Conservation (phyloP, 2,888 invertebrate genomes). For the Hedya salicella region DNA sequence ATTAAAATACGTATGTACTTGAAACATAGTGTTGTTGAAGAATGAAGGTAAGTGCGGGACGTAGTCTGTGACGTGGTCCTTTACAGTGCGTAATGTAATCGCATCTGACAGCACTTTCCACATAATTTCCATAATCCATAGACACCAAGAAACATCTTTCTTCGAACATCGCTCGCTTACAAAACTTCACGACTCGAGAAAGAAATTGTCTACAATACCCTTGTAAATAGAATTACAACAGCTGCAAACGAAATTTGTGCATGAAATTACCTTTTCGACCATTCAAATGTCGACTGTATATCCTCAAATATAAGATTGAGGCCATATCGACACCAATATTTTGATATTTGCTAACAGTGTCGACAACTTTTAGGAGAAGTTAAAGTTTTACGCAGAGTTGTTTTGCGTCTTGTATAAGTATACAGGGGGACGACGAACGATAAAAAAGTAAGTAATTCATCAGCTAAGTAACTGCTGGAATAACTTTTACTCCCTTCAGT, state of each 20-base stretch:
- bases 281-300: constrained; percentile 48
- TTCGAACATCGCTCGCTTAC: constrained; percentile 38
- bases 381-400: constrained; percentile 70
- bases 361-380: constrained; percentile 50
- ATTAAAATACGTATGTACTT: too few relatives aligned
- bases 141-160: constrained; percentile 29
- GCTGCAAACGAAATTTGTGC: constrained; percentile 43
- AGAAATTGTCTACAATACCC: constrained; percentile 45
- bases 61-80: neutral
- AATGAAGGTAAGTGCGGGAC: neutral
- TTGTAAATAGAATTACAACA: constrained; percentile 45
- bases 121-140: constrained; percentile 38
- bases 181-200: constrained; percentile 40
- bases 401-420: constrained; percentile 60
- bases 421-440: constrained; percentile 52
- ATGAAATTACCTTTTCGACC: constrained; percentile 42
- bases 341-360: constrained; percentile 50
- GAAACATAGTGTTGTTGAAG: neutral
- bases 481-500: constrained; percentile 35
- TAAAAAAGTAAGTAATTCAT: constrained; percentile 59
- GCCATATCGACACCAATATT: constrained; percentile 40
- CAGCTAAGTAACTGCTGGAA: constrained; percentile 44
- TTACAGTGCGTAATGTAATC: constrained; percentile 1
- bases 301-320: constrained; percentile 37
- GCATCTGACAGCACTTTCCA: neutral